Evolutionary conservation across 2,113 vertebrate species (phyloP).

Genomic region (Rhagologus leucostigma): DNA sequence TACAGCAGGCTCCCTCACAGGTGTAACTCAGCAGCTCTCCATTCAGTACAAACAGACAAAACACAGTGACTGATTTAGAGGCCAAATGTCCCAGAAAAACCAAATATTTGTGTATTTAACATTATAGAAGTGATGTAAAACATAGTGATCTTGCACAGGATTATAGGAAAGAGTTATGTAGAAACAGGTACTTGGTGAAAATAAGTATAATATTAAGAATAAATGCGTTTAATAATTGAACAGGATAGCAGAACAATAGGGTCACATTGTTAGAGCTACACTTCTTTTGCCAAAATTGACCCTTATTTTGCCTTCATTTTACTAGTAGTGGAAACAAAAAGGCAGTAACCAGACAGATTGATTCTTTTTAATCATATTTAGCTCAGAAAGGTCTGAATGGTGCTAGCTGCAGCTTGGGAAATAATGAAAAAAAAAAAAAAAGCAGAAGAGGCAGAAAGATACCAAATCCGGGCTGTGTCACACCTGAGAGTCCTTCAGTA

Average conservation of each 20-base stretch:
- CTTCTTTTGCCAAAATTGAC: background rate
- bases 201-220: background rate
- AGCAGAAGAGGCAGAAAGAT: background rate
- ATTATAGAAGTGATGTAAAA: background rate
- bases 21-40: background rate
- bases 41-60: background rate
- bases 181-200: background rate
- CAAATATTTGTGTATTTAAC: background rate
- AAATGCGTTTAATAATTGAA: background rate
- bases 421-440: background rate
- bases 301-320: background rate
- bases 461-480: background rate
- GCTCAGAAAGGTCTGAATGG: background rate
- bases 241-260: background rate
- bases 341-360: background rate
- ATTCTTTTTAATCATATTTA: background rate
- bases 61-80: background rate
- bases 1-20: background rate
- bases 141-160: background rate
- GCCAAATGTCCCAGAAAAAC: background rate
- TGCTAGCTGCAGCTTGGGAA: background rate
- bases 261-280: background rate
- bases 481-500: background rate
- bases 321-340: background rate
- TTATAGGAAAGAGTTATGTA: background rate